Evolutionary conservation across 2,113 vertebrate genomes (phyloP), one percentile per base, ranked within the genome.

Genomic region (Choloepus hoffmanni): DNA sequence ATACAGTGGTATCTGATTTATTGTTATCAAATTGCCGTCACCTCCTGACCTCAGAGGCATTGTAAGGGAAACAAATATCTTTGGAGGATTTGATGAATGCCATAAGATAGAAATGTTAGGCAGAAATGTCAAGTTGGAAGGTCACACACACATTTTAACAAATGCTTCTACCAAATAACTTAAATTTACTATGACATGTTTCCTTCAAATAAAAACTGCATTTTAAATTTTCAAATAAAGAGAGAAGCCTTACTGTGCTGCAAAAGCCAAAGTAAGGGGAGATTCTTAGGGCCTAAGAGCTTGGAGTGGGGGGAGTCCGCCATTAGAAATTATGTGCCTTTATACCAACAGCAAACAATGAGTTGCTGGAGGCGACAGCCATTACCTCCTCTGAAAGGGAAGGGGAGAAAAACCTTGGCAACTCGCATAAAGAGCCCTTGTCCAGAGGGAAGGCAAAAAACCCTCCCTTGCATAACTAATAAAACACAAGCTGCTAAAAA

Each of bases 361-460:
- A 93, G 24, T 90, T 97, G 67, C 95, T 96, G 87, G 77, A 98
- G 88, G 90, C 84, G 91, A 85, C 33, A 50, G 50, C 83, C 95
- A 92, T 91, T 96, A 76, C 93, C 53, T 91, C 88, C n/a, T 90
- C 74, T 96, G 67, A 65, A 97, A 95, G 81, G 92, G 19, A 0
- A 62, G 7, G 5, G 30, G 5, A 86, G 93, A 89, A 53, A 85
- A 94, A 85, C 12, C 77, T 92, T 97, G 96, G 95, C 95, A 97
- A 86, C 53, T 92, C 74, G 48, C 79, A 86, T 60, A 97, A 68
- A n/a, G 85, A 96, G 83, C 40, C 55, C 36, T 90, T 93, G 68
- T 96, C 74, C 97, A 98, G 97, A 92, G 96, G 90, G 87, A 98
- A 95, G 45, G 92, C 48, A 33, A 92, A 96, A 95, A 77, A 10